Evolutionary conservation across 2,888 invertebrate species (phyloP).

Genomic region (Ochropacha duplaris): DNA sequence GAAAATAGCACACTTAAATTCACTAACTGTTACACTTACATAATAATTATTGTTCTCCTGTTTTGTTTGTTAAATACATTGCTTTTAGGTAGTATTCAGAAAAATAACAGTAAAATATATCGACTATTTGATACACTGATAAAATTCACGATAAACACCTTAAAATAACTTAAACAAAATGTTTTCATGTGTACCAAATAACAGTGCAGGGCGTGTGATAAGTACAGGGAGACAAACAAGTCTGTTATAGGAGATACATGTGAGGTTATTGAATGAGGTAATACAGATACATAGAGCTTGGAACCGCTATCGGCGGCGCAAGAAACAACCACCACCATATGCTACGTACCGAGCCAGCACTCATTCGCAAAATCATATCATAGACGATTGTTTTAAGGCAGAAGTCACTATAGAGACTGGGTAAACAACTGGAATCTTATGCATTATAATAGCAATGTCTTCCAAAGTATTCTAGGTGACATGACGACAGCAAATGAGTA

Average conservation of each 20-base stretch:
- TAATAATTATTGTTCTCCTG: constrained; percentile 83
- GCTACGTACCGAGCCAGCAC: background rate
- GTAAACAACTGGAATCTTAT: background rate
- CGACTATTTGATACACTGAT: constrained; percentile 75
- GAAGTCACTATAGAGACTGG: background rate
- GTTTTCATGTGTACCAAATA: constrained; percentile 72
- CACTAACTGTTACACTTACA: constrained; percentile 83
- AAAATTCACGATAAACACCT: constrained; percentile 70
- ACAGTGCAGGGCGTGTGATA: constrained; percentile 76
- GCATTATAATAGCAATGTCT: background rate
- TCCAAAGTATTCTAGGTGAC: background rate
- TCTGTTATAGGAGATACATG: constrained; percentile 54
- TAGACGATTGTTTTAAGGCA: background rate
- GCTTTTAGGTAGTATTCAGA: constrained; percentile 78
- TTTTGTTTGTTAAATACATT: constrained; percentile 81
- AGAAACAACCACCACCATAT: background rate
- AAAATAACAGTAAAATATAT: constrained; percentile 81
- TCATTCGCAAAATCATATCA: background rate
- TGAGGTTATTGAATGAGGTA: constrained; percentile 79
- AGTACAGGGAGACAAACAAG: constrained; percentile 70
- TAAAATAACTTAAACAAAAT: constrained; percentile 71
- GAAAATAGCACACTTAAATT: constrained; percentile 83
- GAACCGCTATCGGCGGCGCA: constrained; percentile 41
- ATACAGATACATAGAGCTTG: constrained; percentile 58
- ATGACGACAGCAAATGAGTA: background rate